Evolutionary conservation across 2,797 vertebrate species (phyloP), one percentile per base, ranked within the genome.

Genomic region (Knipowitschia caucasica): DNA sequence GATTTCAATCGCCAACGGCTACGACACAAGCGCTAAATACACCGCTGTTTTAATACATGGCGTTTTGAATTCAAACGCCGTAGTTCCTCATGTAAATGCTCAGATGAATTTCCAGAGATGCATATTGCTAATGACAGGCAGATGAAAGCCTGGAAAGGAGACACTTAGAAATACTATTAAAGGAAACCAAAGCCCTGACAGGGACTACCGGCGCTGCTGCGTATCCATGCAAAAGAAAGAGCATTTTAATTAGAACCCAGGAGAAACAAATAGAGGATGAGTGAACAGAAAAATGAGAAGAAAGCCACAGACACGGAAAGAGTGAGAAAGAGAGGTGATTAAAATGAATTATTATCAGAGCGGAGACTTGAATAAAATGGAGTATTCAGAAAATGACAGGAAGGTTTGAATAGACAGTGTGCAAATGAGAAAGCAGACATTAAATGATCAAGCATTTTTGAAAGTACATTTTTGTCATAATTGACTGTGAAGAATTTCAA

Each of bases 241-340:
- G 76, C 73, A 77, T 86, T 86, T 86, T 87, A 87, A 87, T 87
- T 85, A 85, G 84, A 79, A 82, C 84, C 82, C 83, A 71, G 73
- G 86, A 88, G 86, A 86, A 75, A 79, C 71, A 79, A 82, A 76
- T 53, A 63, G 38, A 53, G 65, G 61, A 73, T 78, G 81, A 77
- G 66, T 44, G 76, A 83, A 68, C 21, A 59, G 71, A 70, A 71
- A 70, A 46, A 71, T 62, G 77, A 77, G 71, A 50, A 78, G 68
- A 66, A 25, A 55, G 47, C 65, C 52, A 30, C 36, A 70, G 36
- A 21, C 7, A 39, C 0, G 33, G 25, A 64, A 40, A 46, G 56
- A 34, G 54, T 50, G 59, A 50, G 30, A 24, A 25, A 38, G 59
- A 55, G 54, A 80, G 73, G 75, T 77, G 78, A 90, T 88, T 81